phyloP scores from a whole-genome alignment of 1,140 invertebrate genomes.

The Heliconius congener region DNA sequence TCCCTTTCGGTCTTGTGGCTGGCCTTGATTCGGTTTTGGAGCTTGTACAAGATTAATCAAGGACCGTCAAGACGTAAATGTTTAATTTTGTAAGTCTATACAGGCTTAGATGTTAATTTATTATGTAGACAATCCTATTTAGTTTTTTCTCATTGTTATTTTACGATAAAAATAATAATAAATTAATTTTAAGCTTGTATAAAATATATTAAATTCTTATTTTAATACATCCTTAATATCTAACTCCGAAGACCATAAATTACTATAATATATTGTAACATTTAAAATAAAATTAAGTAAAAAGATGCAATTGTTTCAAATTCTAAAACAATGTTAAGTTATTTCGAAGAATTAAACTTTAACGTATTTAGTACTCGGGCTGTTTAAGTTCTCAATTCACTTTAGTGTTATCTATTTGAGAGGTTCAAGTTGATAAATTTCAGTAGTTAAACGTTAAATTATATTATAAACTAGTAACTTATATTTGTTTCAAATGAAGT shows the following conservation, averaged over 20 bases:
- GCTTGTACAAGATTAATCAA: conserved; percentile 13
- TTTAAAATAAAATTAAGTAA: neutral
- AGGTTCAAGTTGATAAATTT: conserved; percentile 5
- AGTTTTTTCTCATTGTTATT: neutral
- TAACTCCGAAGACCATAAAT: too few relatives aligned
- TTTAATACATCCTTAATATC: too few relatives aligned
- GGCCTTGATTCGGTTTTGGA: neutral
- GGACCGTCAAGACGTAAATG: neutral
- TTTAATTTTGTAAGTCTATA: neutral
- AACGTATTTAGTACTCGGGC: conserved; percentile 10
- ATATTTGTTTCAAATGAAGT: neutral
- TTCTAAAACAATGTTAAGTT: conserved; percentile 1
- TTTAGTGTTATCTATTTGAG: conserved; percentile 6
- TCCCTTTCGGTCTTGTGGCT: conserved; percentile 15
- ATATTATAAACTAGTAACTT: neutral
- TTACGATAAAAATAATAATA: too few relatives aligned
- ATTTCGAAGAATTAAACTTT: conserved; percentile 7
- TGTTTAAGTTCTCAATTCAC: conserved; percentile 8
- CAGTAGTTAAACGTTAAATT: conserved; percentile 9
- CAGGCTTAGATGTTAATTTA: neutral
- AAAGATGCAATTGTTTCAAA: neutral
- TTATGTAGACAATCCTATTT: neutral
- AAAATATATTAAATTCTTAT: too few relatives aligned
- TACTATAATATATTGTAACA: neutral
- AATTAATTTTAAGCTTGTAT: too few relatives aligned